phyloP scores from a whole-genome alignment of 2,888 invertebrate genomes.

The Epistrophella euchroma region DNA sequence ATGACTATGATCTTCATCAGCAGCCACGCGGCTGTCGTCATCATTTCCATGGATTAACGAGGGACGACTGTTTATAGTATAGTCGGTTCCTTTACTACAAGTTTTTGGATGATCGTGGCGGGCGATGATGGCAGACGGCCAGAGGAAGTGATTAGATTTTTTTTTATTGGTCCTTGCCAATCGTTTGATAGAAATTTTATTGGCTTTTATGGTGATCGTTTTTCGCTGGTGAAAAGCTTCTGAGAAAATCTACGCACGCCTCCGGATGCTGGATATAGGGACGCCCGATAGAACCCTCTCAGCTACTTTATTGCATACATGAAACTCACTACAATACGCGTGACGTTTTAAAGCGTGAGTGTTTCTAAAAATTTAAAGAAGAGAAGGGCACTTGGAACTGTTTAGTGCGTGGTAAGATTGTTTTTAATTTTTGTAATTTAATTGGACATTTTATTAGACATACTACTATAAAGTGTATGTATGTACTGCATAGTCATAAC shows the following conservation, averaged over 20 bases:
- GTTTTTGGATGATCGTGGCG: background rate
- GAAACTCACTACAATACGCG: slow-evolving; percentile 72
- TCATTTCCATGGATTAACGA: slow-evolving; percentile 70
- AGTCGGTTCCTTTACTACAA: slow-evolving; percentile 3
- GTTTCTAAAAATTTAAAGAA: background rate
- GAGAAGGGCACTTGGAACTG: background rate
- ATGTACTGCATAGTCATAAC: slow-evolving; percentile 55
- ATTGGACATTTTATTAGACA: slow-evolving; percentile 65
- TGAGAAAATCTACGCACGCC: slow-evolving; percentile 61
- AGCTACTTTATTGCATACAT: slow-evolving; percentile 66
- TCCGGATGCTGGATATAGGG: background rate
- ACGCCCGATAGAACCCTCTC: slow-evolving; percentile 40
- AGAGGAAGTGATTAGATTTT: slow-evolving; percentile 38
- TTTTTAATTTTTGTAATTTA: slow-evolving; percentile 67
- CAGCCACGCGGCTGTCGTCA: slow-evolving; percentile 66
- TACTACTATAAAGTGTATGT: slow-evolving; percentile 39
- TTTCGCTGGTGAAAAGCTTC: slow-evolving; percentile 72
- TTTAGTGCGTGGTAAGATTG: no score
- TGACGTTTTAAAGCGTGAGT: slow-evolving; percentile 25
- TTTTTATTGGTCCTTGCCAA: slow-evolving; percentile 59
- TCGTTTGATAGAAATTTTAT: slow-evolving; percentile 74
- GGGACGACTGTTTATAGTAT: slow-evolving; percentile 1
- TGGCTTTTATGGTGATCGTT: slow-evolving; percentile 62
- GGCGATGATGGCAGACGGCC: background rate
- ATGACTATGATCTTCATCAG: slow-evolving; percentile 46